Conservation (phyloP, 2,888 invertebrate species). For the Drosophila percnosoma region DNA sequence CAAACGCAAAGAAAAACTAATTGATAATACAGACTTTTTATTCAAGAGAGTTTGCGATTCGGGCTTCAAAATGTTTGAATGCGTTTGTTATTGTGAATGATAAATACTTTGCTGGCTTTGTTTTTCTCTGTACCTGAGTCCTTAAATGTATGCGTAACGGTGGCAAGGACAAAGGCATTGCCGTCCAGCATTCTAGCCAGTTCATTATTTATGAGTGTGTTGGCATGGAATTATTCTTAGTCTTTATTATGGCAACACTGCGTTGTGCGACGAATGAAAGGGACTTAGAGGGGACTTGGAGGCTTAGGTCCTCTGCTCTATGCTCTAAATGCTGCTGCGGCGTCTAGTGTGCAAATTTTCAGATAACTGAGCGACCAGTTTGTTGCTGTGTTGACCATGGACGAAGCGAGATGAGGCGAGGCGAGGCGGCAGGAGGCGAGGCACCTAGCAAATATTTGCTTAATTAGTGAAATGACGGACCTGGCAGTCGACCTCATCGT, state of each 20-base stretch:
- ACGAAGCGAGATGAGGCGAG: neutral
- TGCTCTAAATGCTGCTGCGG: slow-evolving; percentile 11
- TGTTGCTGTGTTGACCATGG: neutral
- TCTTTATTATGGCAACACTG: slow-evolving; percentile 63
- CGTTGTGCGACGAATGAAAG: slow-evolving; percentile 26
- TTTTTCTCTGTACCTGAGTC: slow-evolving; percentile 53
- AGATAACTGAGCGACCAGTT: slow-evolving; percentile 62
- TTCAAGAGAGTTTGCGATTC: slow-evolving; percentile 4
- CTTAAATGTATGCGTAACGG: slow-evolving; percentile 67
- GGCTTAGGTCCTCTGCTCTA: slow-evolving; percentile 22
- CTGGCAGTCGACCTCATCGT: slow-evolving; percentile 13
- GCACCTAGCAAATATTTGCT: slow-evolving; percentile 74
- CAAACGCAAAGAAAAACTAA: neutral
- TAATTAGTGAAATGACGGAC: slow-evolving; percentile 77
- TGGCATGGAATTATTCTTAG: slow-evolving; percentile 82
- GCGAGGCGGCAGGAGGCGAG: neutral
- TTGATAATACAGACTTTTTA: neutral
- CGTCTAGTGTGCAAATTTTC: slow-evolving; percentile 65
- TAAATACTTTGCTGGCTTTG: slow-evolving; percentile 70
- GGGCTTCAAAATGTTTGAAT: neutral
- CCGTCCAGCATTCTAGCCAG: slow-evolving; percentile 60
- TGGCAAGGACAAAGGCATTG: slow-evolving; percentile 54
- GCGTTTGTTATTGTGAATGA: slow-evolving; percentile 59
- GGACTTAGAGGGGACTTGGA: slow-evolving; percentile 40
- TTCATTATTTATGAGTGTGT: slow-evolving; percentile 82